Evolutionary conservation across 2,797 vertebrate genomes (phyloP).

Genomic region (Onychomys torridus): DNA sequence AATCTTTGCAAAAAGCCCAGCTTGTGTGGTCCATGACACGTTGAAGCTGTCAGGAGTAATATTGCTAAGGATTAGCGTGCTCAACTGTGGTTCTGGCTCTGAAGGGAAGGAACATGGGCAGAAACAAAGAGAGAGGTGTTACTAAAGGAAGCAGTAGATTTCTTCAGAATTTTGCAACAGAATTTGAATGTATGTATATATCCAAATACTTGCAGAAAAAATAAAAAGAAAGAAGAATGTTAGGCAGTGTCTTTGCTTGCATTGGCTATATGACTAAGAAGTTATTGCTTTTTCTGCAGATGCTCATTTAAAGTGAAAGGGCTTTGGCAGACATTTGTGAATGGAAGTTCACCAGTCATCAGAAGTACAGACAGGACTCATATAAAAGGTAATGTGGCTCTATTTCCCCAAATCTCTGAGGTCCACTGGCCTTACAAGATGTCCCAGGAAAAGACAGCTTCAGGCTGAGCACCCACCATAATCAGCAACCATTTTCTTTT

Average conservation of each 20-base stretch:
- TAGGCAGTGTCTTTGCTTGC: not conserved
- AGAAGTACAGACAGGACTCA: not conserved
- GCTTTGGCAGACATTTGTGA: not conserved
- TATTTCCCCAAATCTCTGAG: constrained; percentile 1
- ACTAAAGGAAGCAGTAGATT: not conserved
- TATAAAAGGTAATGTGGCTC: not conserved
- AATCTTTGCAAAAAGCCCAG: constrained; percentile 92
- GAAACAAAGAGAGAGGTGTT: constrained; percentile 50
- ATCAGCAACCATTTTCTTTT: not conserved
- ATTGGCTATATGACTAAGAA: not conserved
- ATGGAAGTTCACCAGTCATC: not conserved
- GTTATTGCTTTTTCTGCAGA: not conserved
- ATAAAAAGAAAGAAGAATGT: not conserved
- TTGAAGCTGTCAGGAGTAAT: constrained; percentile 92
- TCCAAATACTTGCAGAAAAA: constrained; percentile 32
- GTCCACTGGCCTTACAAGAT: not conserved
- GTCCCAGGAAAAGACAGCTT: constrained; percentile 23
- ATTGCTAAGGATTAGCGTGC: constrained; percentile 89
- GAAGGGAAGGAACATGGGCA: constrained; percentile 86
- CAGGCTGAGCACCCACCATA: not conserved
- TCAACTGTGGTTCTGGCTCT: constrained; percentile 93
- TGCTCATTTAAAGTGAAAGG: not conserved
- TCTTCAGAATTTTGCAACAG: not conserved
- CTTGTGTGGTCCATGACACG: constrained; percentile 91
- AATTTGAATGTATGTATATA: not conserved